phyloP scores from a whole-genome alignment of 2,888 invertebrate genomes.

The Nephrotoma flavescens region DNA sequence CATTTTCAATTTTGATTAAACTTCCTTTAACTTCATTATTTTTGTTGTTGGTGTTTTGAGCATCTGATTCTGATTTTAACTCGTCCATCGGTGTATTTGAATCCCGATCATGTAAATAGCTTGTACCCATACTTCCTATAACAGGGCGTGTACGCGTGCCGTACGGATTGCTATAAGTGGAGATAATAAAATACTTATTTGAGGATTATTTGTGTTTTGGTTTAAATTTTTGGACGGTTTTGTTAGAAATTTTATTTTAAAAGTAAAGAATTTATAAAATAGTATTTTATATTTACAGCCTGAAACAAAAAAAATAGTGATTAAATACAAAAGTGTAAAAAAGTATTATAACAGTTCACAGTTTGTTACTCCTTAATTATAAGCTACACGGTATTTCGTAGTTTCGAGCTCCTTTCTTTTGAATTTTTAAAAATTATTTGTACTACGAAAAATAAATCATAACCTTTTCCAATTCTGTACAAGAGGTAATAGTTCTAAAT shows the following conservation, averaged over 20 bases:
- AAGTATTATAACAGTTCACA: no score
- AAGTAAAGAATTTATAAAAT: not conserved
- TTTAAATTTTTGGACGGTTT: not conserved
- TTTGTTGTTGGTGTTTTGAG: not conserved
- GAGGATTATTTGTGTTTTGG: not conserved
- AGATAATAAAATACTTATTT: slow-evolving; percentile 23
- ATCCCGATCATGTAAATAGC: slow-evolving; percentile 29
- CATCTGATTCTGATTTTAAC: not conserved
- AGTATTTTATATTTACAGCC: not conserved
- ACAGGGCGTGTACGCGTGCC: slow-evolving; percentile 26
- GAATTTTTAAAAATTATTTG: no score
- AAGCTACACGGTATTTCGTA: no score
- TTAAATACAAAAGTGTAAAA: no score
- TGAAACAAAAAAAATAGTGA: not conserved
- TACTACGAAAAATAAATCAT: no score
- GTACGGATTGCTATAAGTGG: slow-evolving; percentile 32
- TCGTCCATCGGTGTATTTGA: slow-evolving; percentile 17
- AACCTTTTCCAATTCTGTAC: no score
- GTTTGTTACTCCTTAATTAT: no score
- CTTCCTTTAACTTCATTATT: not conserved
- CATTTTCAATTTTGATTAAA: slow-evolving; percentile 1
- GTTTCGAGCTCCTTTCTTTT: no score
- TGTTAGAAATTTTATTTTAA: not conserved
- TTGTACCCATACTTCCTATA: slow-evolving; percentile 19
- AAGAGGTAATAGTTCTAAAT: no score